Evolutionary conservation across 2,797 vertebrate genomes (phyloP).

Genomic region (Enteromius thamalakanensis): DNA sequence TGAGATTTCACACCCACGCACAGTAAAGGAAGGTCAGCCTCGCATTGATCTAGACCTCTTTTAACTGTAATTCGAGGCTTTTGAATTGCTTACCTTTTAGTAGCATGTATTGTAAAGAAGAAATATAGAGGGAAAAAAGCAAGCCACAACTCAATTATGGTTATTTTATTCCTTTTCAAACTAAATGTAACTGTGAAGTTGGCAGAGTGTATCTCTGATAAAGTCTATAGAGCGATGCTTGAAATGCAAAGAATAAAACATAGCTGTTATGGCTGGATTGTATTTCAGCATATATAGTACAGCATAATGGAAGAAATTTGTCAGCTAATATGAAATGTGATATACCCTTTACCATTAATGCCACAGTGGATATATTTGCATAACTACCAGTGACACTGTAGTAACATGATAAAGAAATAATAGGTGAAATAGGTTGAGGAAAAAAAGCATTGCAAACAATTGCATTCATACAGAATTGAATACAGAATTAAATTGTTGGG

Average conservation of each 20-base stretch:
- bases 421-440: neutral
- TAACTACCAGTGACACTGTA: neutral
- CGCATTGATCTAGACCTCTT: neutral
- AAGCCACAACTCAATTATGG: constrained; percentile 6
- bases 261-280: neutral
- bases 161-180: constrained; percentile 24
- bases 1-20: constrained; percentile 62
- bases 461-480: neutral
- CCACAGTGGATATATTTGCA: neutral
- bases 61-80: constrained; percentile 19
- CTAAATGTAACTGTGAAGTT: neutral
- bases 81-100: constrained; percentile 9
- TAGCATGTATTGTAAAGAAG: constrained; percentile 16
- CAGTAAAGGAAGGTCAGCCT: neutral
- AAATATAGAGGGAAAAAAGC: neutral
- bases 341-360: neutral
- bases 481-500: neutral
- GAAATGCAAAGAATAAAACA: neutral
- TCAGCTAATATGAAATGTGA: neutral
- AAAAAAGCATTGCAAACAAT: neutral
- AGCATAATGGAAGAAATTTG: neutral
- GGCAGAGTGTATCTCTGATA: constrained; percentile 5
- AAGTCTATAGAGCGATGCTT: neutral
- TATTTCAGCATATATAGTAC: neutral
- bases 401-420: neutral